Evolutionary conservation across 2,888 invertebrate species (phyloP).

Genomic region (Acanthococcus lagerstroemiae): DNA sequence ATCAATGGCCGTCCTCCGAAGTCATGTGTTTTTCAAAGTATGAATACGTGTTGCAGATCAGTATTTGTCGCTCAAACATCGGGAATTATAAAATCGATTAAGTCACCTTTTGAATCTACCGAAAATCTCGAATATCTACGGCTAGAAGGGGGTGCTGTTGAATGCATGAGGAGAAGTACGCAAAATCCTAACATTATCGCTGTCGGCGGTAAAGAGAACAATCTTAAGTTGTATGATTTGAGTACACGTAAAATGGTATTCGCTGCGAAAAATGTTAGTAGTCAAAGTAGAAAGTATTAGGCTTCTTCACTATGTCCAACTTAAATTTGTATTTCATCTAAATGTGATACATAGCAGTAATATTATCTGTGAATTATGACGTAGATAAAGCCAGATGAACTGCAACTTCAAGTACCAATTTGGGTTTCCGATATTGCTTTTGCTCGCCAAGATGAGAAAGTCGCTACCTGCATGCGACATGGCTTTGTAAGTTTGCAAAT

Average conservation of each 20-base stretch:
- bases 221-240: slow-evolving; percentile 75
- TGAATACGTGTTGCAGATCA: too few relatives aligned
- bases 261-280: slow-evolving; percentile 52
- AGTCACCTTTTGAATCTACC: background rate
- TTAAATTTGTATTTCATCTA: background rate
- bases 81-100: slow-evolving; percentile 4
- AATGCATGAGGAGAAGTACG: slow-evolving; percentile 13
- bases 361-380: too few relatives aligned
- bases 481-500: slow-evolving; percentile 4
- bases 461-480: slow-evolving; percentile 13
- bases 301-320: background rate
- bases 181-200: slow-evolving; percentile 54
- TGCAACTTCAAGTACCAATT: slow-evolving; percentile 72
- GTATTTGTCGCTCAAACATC: background rate
- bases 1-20: too few relatives aligned
- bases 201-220: slow-evolving; percentile 82
- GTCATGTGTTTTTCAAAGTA: too few relatives aligned
- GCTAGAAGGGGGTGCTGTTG: background rate
- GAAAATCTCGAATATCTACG: slow-evolving; percentile 8
- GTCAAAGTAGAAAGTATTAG: background rate
- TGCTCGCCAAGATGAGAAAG: slow-evolving; percentile 48
- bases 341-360: too few relatives aligned
- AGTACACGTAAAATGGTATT: slow-evolving; percentile 45
- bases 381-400: slow-evolving; percentile 72
- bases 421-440: slow-evolving; percentile 79